Percentiles rank a stretch among this genome's conserved stretches.
phyloP scores from a whole-genome alignment of 2,113 vertebrate species.

The Chaenogobius annularis region DNA sequence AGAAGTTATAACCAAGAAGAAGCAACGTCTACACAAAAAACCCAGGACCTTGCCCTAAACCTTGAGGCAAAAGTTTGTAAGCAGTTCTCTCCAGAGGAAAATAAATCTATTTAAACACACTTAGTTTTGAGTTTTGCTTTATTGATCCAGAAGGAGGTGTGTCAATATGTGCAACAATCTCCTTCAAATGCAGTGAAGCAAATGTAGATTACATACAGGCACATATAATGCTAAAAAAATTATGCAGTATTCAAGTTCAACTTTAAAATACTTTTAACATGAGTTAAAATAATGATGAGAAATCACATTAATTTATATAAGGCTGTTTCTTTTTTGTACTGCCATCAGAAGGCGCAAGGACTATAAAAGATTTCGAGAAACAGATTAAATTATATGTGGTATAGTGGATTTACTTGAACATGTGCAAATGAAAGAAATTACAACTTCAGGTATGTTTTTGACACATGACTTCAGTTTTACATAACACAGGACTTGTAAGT shows the following conservation, averaged over 20 bases:
- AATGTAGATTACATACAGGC: background rate
- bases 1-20: background rate
- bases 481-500: background rate
- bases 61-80: conserved; percentile 12
- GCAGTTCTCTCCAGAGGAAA: conserved; percentile 14
- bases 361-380: background rate
- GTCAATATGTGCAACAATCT: conserved; percentile 17
- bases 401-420: background rate
- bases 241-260: too few relatives aligned
- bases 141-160: conserved; percentile 2
- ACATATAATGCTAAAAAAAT: too few relatives aligned
- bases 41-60: conserved; percentile 8
- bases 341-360: background rate
- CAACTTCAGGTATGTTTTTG: background rate
- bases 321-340: background rate
- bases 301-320: background rate
- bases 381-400: background rate
- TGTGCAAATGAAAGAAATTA: background rate
- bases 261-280: too few relatives aligned
- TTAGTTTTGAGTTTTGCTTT: background rate
- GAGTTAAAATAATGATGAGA: too few relatives aligned
- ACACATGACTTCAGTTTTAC: background rate
- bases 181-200: conserved; percentile 3
- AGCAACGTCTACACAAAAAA: background rate
- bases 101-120: conserved; percentile 24